Conservation (phyloP, 2,888 invertebrate genomes). For the Phaedon cochleariae region DNA sequence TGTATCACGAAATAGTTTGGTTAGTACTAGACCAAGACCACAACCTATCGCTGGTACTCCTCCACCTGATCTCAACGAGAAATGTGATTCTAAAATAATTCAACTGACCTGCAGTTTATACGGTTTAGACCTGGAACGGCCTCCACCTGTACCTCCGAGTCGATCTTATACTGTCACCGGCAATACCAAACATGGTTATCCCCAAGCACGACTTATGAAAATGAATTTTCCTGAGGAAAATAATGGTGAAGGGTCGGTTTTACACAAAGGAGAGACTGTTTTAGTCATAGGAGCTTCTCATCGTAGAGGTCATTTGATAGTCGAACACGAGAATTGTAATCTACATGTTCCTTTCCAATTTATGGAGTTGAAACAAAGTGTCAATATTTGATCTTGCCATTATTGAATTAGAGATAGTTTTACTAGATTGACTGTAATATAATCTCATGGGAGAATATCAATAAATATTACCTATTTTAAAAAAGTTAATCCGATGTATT, state of each 20-base stretch:
- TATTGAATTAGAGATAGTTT: too few species aligned
- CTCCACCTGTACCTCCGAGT: conserved; percentile 91
- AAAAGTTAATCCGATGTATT: too few species aligned
- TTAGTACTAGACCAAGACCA: conserved; percentile 76
- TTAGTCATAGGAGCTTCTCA: conserved; percentile 88
- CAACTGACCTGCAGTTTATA: conserved; percentile 91
- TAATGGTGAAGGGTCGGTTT: conserved; percentile 67
- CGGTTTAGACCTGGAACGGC: conserved; percentile 89
- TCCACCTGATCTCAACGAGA: conserved; percentile 83
- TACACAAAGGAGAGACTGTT: conserved; percentile 86
- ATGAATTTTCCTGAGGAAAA: conserved; percentile 78
- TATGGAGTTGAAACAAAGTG: conserved; percentile 73
- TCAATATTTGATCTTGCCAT: conserved; percentile 56
- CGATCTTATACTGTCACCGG: conserved; percentile 90
- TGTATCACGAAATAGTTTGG: conserved; percentile 48
- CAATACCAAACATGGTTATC: conserved; percentile 90
- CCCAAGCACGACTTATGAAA: conserved; percentile 91
- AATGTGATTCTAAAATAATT: conserved; percentile 88
- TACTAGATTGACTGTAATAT: too few species aligned
- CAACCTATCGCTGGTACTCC: conserved; percentile 90
- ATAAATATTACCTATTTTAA: too few species aligned
- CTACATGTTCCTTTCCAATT: conserved; percentile 85
- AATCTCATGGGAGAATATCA: neutral
- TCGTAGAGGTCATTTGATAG: conserved; percentile 85
- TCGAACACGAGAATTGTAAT: conserved; percentile 77